Percentiles rank a stretch among this genome's conserved stretches.
Evolutionary conservation across 53 echinoderm and acorn worm species (phyloP).

Genomic region (Antedon mediterranea): DNA sequence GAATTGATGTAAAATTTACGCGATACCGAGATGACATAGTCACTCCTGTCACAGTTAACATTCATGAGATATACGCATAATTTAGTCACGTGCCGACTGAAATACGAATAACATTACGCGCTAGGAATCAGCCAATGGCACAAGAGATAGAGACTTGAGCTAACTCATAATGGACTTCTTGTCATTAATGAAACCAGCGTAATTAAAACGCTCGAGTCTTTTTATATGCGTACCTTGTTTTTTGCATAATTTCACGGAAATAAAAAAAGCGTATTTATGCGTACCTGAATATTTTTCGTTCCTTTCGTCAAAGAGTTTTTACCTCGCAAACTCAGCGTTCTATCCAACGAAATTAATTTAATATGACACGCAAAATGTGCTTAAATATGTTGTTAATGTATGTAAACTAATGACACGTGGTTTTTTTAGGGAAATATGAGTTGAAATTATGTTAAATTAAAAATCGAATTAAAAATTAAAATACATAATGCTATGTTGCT

Average conservation of each 20-base stretch:
- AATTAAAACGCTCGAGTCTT: background rate
- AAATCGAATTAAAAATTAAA: no score
- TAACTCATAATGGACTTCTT: background rate
- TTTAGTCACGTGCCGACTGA: background rate
- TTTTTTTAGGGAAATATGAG: no score
- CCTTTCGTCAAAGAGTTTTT: background rate
- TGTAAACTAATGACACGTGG: no score
- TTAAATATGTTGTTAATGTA: no score
- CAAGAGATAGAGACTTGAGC: background rate
- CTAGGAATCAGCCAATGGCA: background rate
- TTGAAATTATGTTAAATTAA: no score
- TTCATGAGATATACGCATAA: slow-evolving; percentile 1
- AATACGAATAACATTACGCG: background rate
- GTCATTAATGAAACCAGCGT: background rate
- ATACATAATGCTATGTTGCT: no score
- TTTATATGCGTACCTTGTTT: background rate
- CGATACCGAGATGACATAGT: background rate
- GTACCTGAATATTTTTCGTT: background rate
- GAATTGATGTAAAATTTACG: background rate
- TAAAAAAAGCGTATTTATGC: background rate
- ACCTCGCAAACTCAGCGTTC: no score
- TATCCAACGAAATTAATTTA: no score
- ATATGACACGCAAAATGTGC: no score
- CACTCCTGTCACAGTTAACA: background rate
- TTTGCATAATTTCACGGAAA: background rate